Evolutionary conservation across 2,888 invertebrate genomes (phyloP), one percentile per base, ranked within the genome.

Genomic region (Leptopilina myrica): DNA sequence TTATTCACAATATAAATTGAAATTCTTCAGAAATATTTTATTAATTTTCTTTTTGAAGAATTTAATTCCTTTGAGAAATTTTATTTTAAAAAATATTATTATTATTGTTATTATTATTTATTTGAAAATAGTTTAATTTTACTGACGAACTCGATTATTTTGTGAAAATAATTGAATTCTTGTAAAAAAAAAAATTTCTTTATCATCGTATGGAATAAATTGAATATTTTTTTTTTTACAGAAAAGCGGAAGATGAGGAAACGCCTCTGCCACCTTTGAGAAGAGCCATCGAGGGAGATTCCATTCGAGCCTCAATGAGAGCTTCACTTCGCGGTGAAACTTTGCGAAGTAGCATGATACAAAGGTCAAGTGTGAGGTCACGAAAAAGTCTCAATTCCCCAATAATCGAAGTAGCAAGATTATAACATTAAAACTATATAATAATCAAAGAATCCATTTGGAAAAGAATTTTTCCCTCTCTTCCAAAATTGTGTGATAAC

Each of bases 241-340:
- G 92, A 79, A 90, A 91, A 88, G 88, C 91, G 59, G 92, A 92
- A 3, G 90, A 88, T 15, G 89, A 87, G 43, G 89, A 91, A 80
- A 86, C 84, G 7, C 86, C 89, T 2, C 89, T 84, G 87, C 92
- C 81, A 83, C 90, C 81, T 2, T 86, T 88, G 20, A 88, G 84
- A 62, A 84, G 89, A 40, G 86, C 89, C 0, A 86, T 88, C 49
- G 91, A 91, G 0, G 91, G 91, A 26, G 87, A 87, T 56, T 90
- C 91, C 62, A 86, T 91, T 49, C 90, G 93, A 76, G 82, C 84
- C 14, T 56, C 82, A 9, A 91, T 94, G 80, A 92, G 94, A 78
- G 94, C 95, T 0, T 94, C 94, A 0, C 93, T 94, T 26, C 93
- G 95, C 15, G 95, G 95, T 0, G 95, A 95, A 90, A 92, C 94